These are phyloP conservation scores for Cotesia vestalis DNA, from an alignment of 1,140 invertebrate genomes.

Conservation along the genomic window DNA sequence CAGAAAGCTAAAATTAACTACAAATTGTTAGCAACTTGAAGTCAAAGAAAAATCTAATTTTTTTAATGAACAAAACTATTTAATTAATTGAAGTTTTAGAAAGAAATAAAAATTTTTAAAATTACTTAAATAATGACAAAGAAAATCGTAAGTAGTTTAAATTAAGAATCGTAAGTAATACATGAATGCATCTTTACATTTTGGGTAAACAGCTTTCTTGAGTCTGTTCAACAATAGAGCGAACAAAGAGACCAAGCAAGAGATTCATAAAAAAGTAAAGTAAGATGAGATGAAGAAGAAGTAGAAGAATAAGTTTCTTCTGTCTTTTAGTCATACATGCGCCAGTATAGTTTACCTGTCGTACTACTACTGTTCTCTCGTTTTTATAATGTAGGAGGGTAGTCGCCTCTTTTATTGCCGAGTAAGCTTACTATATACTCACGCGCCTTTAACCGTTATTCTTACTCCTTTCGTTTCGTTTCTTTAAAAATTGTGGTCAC, in stretches of 20 bases:
- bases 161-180: conserved; percentile 7
- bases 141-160: neutral
- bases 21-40: too few relatives aligned
- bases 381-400: conserved; percentile 27
- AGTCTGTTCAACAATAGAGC: conserved; percentile 21
- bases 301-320: neutral
- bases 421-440: conserved; percentile 28
- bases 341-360: neutral
- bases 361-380: neutral
- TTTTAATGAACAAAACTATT: too few relatives aligned
- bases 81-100: too few relatives aligned
- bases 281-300: conserved; percentile 3
- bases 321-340: conserved; percentile 16
- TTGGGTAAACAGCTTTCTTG: conserved; percentile 25
- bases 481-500: conserved; percentile 25
- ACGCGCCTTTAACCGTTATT: conserved; percentile 8
- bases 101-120: neutral
- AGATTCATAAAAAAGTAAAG: conserved; percentile 10
- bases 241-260: conserved; percentile 26
- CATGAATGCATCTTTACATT: conserved; percentile 7
- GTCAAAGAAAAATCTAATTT: too few relatives aligned
- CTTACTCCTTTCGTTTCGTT: conserved; percentile 8
- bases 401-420: conserved; percentile 34
- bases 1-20: too few relatives aligned
- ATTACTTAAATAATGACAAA: neutral